These are phyloP conservation scores for Heterodera carotae DNA, from an alignment of 1,140 invertebrate species.

Conservation along the genomic window DNA sequence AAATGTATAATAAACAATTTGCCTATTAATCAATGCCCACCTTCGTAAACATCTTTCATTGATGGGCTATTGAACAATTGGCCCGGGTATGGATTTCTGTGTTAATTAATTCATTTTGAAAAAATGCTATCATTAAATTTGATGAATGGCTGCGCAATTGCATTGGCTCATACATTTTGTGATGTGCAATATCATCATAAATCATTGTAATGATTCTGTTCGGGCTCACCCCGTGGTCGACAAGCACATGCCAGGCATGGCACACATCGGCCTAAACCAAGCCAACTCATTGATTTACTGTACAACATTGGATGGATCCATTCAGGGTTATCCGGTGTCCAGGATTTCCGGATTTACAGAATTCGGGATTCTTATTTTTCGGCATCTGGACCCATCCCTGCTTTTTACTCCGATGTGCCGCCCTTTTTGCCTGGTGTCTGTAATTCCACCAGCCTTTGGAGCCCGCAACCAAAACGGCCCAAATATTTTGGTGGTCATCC, in stretches of 20 bases:
- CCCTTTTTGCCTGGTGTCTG: constrained; percentile 70
- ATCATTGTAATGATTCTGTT: constrained; percentile 73
- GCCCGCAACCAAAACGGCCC: constrained; percentile 72
- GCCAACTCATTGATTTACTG: background rate
- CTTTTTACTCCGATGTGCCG: no score
- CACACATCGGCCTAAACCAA: constrained; percentile 71
- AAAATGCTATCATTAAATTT: no score
- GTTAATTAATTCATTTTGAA: background rate
- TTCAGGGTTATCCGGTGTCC: no score
- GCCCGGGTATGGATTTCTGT: constrained; percentile 71
- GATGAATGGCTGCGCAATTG: no score
- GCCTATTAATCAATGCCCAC: constrained; percentile 52
- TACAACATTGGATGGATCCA: no score
- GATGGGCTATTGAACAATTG: constrained; percentile 72
- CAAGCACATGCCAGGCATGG: constrained; percentile 73
- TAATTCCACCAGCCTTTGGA: constrained; percentile 72
- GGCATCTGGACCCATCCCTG: no score
- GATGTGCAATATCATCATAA: constrained; percentile 73
- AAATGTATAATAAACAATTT: constrained; percentile 46
- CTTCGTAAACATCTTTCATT: constrained; percentile 71
- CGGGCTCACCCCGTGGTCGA: constrained; percentile 70
- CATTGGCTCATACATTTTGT: constrained; percentile 67
- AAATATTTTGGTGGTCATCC: constrained; percentile 65
- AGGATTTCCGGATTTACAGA: no score
- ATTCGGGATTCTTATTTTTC: background rate